Evolutionary conservation across 2,888 invertebrate genomes (phyloP), one percentile per base, ranked within the genome.

Genomic region (Dexiosoma caninum): DNA sequence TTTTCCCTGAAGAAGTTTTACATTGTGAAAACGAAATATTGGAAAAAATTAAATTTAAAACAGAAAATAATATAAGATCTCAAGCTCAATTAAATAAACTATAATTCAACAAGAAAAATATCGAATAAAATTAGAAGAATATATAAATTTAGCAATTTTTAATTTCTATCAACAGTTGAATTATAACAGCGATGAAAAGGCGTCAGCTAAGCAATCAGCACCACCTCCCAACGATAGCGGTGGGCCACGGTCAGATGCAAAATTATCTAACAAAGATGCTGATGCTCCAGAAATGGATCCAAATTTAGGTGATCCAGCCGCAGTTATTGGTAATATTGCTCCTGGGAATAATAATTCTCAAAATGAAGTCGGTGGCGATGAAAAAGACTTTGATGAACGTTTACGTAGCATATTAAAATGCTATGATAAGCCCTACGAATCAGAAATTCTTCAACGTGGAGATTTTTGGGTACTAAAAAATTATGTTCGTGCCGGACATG

Each of bases 381-480:
- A 90, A 72, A 89, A 89, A 83, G 90, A 90, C 82, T 87, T 90
- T 82, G 89, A 89, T 55, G 89, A 90, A 77, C 90, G 90, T 37
- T 85, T 90, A 37, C 87, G 88, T 46, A 86, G 87, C 74, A 83
- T 90, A 51, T 80, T 95, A 60, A 91, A 90, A 69, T 95, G 95
- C 89, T 92, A 92, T 85, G 94, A 95, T 84, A 93, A 91, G 83
- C 92, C 92, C 35, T 92, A 91, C 84, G 88, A 91, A 71, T 91
- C 93, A 9, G 91, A 92, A 85, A 94, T 93, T 49, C 90, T 93
- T 70, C 95, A 95, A 86, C 93, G 95, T 1, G 95, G 95, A 19
- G 95, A 95, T 86, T 97, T 94, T 89, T 97, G 96, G 96, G 96
- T 97, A 85, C 91, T 97, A 79, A 95, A 96, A 90, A 97, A 97